These are phyloP conservation scores for Isurus oxyrinchus DNA, from an alignment of 2,113 vertebrate species.

Conservation along the genomic window DNA sequence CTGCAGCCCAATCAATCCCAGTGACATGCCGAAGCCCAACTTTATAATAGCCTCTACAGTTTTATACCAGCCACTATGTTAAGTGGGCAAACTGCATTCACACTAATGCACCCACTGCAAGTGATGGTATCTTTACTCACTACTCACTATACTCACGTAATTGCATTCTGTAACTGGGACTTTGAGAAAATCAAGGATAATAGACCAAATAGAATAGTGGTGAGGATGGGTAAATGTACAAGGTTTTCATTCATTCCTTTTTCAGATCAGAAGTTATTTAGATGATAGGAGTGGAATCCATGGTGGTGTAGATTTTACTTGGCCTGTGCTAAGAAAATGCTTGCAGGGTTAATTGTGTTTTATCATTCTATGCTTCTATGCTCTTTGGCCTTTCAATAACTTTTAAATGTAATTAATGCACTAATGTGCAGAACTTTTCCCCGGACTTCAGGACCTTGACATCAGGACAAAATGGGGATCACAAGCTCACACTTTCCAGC, in stretches of 20 bases:
- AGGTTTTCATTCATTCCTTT: neutral
- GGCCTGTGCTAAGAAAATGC: neutral
- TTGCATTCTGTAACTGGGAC: neutral
- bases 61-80: too few relatives aligned
- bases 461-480: too few relatives aligned
- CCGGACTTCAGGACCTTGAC: too few relatives aligned
- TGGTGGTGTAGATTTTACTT: neutral
- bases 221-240: neutral
- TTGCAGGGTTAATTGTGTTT: neutral
- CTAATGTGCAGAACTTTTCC: neutral
- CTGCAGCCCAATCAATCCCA: too few relatives aligned
- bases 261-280: neutral
- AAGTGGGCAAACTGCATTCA: too few relatives aligned
- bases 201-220: neutral
- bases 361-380: neutral
- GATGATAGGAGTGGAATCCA: neutral
- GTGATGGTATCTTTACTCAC: neutral
- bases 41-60: too few relatives aligned
- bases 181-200: neutral
- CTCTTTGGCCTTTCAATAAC: neutral
- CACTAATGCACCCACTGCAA: constrained; percentile 44
- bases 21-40: too few relatives aligned
- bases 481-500: too few relatives aligned
- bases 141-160: too few relatives aligned
- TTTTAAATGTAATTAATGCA: neutral